Base-by-base conservation (phyloP, 2,888 invertebrate genomes). In the Sarcophaga rosellei region DNA sequence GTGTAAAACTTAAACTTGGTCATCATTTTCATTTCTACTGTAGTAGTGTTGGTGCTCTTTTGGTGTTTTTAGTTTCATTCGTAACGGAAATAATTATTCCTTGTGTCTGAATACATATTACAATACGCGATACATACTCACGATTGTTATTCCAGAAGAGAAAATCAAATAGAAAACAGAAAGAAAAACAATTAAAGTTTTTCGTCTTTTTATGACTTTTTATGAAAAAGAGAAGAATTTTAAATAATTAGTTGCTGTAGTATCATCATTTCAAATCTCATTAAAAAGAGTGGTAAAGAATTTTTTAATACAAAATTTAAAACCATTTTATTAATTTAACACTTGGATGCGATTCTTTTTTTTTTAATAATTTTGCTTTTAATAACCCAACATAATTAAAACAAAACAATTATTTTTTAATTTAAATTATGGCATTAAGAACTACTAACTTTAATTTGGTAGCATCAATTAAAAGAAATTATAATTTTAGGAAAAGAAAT, bases 11-110 rank as follows among this genome's bases (percentile, higher is more conserved):
- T 65, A 8, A 23, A 44, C 61, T 35, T 17, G 35, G 23, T 23
- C 47, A 17, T 77, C 1, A 5, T 45, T 66, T n/a, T 62, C 0
- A 57, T 44, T 47, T 62, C 20, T 72, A 45, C 20, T 45, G 21
- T 35, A 57, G 21, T 25, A 21, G 47, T 15, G 12, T 4, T 47
- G 47, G 0, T 53, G 53, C 63, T 61, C 20, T 44, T 4, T 53
- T 6, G 63, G 23, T 62, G 35, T 76, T 21, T 74, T 61, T 75
- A 62, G 47, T 68, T 47, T 75, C n/a, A n/a, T n/a, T n/a, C 72
- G 84, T 75, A 86, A 84, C 81, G 86, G 84, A 86, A 86, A 84
- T 81, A 86, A 86, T 86, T 84, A 86, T 86, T 81, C 74, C 81
- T 25, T 77, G 80, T 69, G 83, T 69, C 66, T 82, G 74, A 84